Evolutionary conservation across 1,140 invertebrate species (phyloP).

Genomic region (Achatina immaculata): DNA sequence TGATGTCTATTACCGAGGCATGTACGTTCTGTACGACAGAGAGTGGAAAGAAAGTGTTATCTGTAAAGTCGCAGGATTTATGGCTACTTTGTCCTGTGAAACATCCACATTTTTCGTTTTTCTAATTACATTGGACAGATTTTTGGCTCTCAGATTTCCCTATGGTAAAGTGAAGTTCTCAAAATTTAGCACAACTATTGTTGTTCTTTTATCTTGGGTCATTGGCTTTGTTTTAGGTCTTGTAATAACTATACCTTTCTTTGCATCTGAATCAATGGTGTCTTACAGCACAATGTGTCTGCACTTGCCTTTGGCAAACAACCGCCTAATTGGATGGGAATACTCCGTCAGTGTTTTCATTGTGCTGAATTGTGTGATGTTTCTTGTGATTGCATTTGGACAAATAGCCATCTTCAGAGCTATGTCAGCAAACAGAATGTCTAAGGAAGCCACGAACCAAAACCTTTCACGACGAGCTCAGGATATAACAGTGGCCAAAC

Average conservation of each 20-base stretch:
- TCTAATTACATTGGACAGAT: constrained; percentile 54
- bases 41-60: constrained; percentile 50
- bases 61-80: constrained; percentile 58
- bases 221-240: neutral
- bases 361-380: constrained; percentile 32
- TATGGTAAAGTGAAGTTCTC: constrained; percentile 40
- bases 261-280: neutral
- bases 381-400: constrained; percentile 37
- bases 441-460: constrained; percentile 38
- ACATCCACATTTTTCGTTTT: constrained; percentile 38
- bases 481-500: constrained; percentile 48
- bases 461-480: constrained; percentile 39
- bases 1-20: constrained; percentile 42
- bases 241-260: neutral
- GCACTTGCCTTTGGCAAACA: constrained; percentile 27
- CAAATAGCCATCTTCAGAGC: constrained; percentile 15
- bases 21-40: constrained; percentile 52
- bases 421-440: neutral
- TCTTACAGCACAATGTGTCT: constrained; percentile 30
- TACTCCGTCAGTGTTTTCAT: constrained; percentile 40
- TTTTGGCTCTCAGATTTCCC: constrained; percentile 53
- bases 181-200: neutral
- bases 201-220: neutral
- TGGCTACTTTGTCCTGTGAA: constrained; percentile 54
- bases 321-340: constrained; percentile 14